phyloP scores from a whole-genome alignment of 2,888 invertebrate species.

The Tetranychus piercei region DNA sequence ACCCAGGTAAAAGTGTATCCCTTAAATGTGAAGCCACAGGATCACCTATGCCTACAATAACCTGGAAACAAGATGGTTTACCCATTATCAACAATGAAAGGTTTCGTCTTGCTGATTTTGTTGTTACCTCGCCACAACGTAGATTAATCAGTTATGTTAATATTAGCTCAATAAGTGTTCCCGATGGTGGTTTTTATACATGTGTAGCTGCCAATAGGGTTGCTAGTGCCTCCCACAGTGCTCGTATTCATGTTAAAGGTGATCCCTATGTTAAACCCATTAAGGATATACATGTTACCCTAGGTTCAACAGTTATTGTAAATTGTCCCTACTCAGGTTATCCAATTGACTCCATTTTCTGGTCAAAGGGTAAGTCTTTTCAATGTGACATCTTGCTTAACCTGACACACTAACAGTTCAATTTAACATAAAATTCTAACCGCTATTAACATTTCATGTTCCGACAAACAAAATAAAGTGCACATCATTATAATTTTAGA shows the following conservation, averaged over 20 bases:
- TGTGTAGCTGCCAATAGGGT: constrained; percentile 38
- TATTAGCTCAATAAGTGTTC: constrained; percentile 30
- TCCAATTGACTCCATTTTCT: constrained; percentile 59
- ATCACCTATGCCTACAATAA: constrained; percentile 29
- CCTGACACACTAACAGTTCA: background rate
- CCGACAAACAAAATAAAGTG: too few species aligned
- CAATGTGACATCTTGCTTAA: background rate
- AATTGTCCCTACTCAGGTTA: constrained; percentile 70
- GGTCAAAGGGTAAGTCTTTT: constrained; percentile 49
- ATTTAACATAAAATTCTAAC: too few species aligned
- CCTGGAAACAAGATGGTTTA: constrained; percentile 31
- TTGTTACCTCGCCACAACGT: constrained; percentile 26
- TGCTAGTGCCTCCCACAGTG: constrained; percentile 39
- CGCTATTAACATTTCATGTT: too few species aligned
- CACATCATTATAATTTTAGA: too few species aligned
- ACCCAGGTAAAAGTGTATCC: constrained; percentile 28
- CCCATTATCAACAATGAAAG: constrained; percentile 26
- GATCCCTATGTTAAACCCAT: constrained; percentile 37
- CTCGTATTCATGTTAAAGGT: constrained; percentile 33
- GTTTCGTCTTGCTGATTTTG: constrained; percentile 29
- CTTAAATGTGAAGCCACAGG: constrained; percentile 29
- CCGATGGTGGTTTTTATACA: constrained; percentile 32
- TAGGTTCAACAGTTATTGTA: constrained; percentile 52
- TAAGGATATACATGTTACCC: constrained; percentile 48
- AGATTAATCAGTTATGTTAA: constrained; percentile 29